A percentile compares a stretch with the other conserved stretches of the same genome.
Conservation (phyloP, 2,797 vertebrate species). For the Xyrichtys novacula region DNA sequence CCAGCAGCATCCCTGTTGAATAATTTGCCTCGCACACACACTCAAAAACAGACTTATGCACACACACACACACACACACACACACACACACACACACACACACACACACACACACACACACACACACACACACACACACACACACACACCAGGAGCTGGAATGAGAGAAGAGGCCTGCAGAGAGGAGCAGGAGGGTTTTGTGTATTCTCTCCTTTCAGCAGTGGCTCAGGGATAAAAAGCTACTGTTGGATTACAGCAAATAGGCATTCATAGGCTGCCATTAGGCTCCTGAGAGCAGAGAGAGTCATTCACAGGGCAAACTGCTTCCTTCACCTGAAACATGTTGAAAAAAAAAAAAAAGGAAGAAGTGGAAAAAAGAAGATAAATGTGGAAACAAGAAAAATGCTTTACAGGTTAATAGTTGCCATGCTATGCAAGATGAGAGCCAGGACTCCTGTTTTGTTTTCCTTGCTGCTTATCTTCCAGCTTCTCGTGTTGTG, state of each 20-base stretch:
- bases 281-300: slow-evolving; percentile 29
- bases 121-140: slow-evolving; percentile 6
- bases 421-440: too few species aligned
- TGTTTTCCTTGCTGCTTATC: neutral
- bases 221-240: slow-evolving; percentile 51
- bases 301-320: slow-evolving; percentile 36
- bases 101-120: neutral
- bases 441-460: neutral
- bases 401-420: neutral
- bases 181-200: slow-evolving; percentile 41
- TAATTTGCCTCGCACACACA: slow-evolving; percentile 27
- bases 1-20: slow-evolving; percentile 36
- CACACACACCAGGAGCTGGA: slow-evolving; percentile 9
- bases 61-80: slow-evolving; percentile 4
- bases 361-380: neutral
- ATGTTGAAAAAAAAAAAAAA: neutral
- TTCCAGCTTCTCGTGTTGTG: slow-evolving; percentile 3
- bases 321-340: slow-evolving; percentile 2
- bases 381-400: neutral
- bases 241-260: slow-evolving; percentile 48
- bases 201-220: slow-evolving; percentile 48
- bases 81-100: slow-evolving; percentile 1
- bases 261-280: slow-evolving; percentile 46
- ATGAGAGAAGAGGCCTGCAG: slow-evolving; percentile 17
- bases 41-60: slow-evolving; percentile 2